A percentile compares a stretch with the other conserved stretches of the same genome.
Conservation (phyloP, 2,113 vertebrate genomes). For the Rhea americana region DNA sequence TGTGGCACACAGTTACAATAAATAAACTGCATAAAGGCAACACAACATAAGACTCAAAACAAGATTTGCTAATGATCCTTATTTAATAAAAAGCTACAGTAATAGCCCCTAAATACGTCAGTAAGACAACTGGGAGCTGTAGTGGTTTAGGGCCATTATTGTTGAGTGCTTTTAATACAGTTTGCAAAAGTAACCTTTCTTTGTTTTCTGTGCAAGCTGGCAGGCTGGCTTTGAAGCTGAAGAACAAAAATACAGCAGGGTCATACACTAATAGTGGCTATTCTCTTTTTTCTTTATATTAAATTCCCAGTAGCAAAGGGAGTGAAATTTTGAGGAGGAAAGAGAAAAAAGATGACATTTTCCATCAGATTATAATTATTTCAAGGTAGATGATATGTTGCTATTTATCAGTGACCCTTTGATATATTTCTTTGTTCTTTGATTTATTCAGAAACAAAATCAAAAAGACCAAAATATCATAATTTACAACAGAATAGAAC, state of each 20-base stretch:
- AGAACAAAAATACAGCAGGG: neutral
- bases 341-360: neutral
- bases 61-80: neutral
- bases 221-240: slow-evolving; percentile 16
- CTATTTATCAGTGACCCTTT: neutral
- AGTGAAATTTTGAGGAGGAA: neutral
- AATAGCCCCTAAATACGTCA: slow-evolving; percentile 10
- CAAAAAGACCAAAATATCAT: neutral
- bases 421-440: neutral
- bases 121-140: neutral
- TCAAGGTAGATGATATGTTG: neutral
- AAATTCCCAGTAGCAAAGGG: neutral
- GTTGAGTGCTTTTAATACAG: slow-evolving; percentile 23
- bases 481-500: neutral
- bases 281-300: neutral
- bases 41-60: neutral
- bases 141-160: neutral
- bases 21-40: neutral
- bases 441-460: neutral
- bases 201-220: slow-evolving; percentile 10
- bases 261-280: neutral
- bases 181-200: slow-evolving; percentile 19
- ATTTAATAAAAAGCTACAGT: slow-evolving; percentile 2
- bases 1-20: neutral
- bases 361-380: neutral